Conservation (phyloP, 2,113 vertebrate genomes). For the Psammodynastes pulverulentus region DNA sequence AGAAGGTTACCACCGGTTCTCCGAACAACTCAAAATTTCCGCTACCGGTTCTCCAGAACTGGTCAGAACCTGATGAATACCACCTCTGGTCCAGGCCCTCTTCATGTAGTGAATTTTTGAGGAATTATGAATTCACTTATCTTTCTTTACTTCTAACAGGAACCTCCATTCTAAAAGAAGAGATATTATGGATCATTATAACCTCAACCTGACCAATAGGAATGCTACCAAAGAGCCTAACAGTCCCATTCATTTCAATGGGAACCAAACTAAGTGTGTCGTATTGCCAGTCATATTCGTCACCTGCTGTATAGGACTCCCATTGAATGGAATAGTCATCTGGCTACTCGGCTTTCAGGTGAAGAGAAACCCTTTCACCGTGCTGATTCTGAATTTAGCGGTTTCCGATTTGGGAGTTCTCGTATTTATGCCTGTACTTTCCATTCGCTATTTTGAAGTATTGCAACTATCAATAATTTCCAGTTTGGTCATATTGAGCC, state of each 20-base stretch:
- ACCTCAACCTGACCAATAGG: neutral
- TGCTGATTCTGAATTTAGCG: neutral
- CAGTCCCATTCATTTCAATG: too few relatives aligned
- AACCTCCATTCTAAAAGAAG: neutral
- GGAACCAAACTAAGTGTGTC: too few relatives aligned
- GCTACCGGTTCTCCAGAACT: too few relatives aligned
- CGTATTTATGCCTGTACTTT: neutral
- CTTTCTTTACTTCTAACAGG: neutral
- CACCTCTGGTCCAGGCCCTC: too few relatives aligned
- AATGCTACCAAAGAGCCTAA: neutral
- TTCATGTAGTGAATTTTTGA: too few relatives aligned
- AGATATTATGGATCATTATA: neutral
- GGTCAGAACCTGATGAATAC: too few relatives aligned
- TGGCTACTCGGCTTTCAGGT: neutral
- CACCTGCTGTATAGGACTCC: neutral
- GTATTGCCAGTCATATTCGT: too few relatives aligned
- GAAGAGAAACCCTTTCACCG: neutral
- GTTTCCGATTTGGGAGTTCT: neutral
- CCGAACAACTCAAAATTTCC: too few relatives aligned
- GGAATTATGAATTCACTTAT: too few relatives aligned
- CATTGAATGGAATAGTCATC: neutral
- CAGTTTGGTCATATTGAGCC: rapidly evolving
- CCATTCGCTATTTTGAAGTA: too few relatives aligned
- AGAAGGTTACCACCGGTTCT: too few relatives aligned
- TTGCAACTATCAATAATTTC: too few relatives aligned